Conservation (phyloP, 2,888 invertebrate species). For the Cancer borealis region DNA sequence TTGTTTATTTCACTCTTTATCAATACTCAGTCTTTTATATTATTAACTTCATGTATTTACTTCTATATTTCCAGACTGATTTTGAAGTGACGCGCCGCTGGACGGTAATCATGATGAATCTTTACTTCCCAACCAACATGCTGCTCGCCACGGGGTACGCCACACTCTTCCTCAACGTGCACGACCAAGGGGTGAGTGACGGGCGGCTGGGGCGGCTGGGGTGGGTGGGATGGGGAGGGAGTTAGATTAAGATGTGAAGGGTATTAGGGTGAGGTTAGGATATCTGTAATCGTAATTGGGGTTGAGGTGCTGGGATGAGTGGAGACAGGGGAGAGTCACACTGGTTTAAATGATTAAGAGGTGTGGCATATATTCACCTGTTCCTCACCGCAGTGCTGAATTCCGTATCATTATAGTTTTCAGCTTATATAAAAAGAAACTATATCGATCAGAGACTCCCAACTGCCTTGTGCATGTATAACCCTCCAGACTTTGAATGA, state of each 20-base stretch:
- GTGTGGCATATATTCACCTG: too few relatives aligned
- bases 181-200: constrained; percentile 60
- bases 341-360: too few relatives aligned
- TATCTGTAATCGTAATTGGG: not conserved
- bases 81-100: constrained; percentile 60
- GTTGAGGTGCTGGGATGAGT: not conserved
- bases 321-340: not conserved
- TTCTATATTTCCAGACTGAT: constrained; percentile 40
- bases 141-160: constrained; percentile 63
- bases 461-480: not conserved
- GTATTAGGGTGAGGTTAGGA: not conserved
- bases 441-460: too few relatives aligned
- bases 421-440: too few relatives aligned
- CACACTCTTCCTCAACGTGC: constrained; percentile 66
- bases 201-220: not conserved
- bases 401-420: too few relatives aligned
- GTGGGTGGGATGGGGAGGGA: not conserved
- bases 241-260: not conserved
- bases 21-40: not conserved
- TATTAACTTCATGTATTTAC: not conserved
- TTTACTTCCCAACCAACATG: constrained; percentile 65
- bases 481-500: not conserved
- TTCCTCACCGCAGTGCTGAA: too few relatives aligned
- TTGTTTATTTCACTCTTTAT: not conserved
- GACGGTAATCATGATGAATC: constrained; percentile 68